phyloP scores from a whole-genome alignment of 2,888 invertebrate species.

The Smittia sp. region DNA sequence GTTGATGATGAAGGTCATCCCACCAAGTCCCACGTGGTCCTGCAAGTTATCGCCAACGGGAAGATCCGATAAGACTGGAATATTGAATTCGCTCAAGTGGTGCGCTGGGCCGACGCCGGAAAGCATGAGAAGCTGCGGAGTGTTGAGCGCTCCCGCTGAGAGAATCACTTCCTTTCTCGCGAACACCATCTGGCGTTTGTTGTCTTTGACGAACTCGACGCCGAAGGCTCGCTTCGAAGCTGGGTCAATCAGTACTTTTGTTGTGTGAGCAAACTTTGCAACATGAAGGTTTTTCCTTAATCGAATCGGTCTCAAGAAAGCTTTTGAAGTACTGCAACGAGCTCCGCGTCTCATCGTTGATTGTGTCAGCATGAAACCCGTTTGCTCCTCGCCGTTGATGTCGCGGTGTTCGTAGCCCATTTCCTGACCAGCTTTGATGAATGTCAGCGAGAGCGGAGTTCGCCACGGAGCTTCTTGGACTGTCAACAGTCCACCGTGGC shows the following conservation, averaged over 20 bases:
- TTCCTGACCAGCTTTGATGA: constrained; percentile 77
- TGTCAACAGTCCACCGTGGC: constrained; percentile 74
- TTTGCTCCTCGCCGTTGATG: constrained; percentile 77
- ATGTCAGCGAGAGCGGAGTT: constrained; percentile 76
- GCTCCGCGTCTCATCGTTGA: constrained; percentile 80
- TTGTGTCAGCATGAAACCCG: constrained; percentile 84
- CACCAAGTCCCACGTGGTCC: constrained; percentile 84
- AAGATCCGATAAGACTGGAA: constrained; percentile 70
- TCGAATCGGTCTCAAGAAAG: constrained; percentile 79
- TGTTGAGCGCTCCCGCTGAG: constrained; percentile 83
- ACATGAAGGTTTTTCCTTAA: constrained; percentile 75
- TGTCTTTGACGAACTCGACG: constrained; percentile 69
- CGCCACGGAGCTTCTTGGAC: constrained; percentile 84
- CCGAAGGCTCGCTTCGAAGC: constrained; percentile 69
- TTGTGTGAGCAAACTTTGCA: constrained; percentile 71
- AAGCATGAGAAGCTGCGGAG: constrained; percentile 87
- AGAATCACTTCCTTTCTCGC: constrained; percentile 79
- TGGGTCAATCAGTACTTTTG: constrained; percentile 68
- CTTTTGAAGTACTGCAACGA: constrained; percentile 84
- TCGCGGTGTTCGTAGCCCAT: constrained; percentile 78
- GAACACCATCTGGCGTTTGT: constrained; percentile 62
- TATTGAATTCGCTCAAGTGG: constrained; percentile 67
- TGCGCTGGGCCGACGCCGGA: constrained; percentile 83
- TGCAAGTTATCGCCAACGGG: constrained; percentile 82
- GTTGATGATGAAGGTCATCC: constrained; percentile 77